Evolutionary conservation across 2,888 invertebrate genomes (phyloP), one percentile per base, ranked within the genome.

Genomic region (Cyclophora punctaria): DNA sequence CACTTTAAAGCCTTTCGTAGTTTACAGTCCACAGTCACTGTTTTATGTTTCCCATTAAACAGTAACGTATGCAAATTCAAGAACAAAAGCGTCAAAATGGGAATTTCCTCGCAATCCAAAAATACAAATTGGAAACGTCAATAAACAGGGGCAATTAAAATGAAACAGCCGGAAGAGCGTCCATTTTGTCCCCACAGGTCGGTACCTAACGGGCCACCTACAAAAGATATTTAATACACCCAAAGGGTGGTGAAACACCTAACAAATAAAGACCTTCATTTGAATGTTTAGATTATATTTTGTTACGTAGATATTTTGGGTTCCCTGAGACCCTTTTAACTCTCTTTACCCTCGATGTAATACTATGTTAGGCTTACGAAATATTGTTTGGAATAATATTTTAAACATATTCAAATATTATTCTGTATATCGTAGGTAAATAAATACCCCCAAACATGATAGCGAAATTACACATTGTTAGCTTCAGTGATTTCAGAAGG

Each of bases 141-240:
- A 61, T 61, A 61, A 61, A 59, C 59, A 61, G 58, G 50, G 59
- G 48, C 61, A 61, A 61, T 61, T 61, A 61, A 61, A 61, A 61
- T 51, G 59, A 56, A 59, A 59, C 59, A 53, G 56, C 53, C 61
- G 61, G 59, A 61, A 61, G 59, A 56, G 59, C 53, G 57, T 54
- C 57, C 59, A 51, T 61, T 61, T 61, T 56, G 59, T 57, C 55
- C 58, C 50, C 50, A 34, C 52, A 45, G 50, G 47, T 47, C 48
- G 50, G 40, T 51, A 49, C 50, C 48, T 50, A 50, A 51, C 56
- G 51, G 48, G 35, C 52, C 49, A 37, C 53, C 55, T 54, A 62
- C 62, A 60, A 60, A 62, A 57, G 54, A 60, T 58, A 60, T 60
- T 60, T 57, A 53, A 58, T 58, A 60, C 52, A 56, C 56, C 55